These are phyloP conservation scores for Aselliscus stoliczkanus DNA, from an alignment of 2,797 vertebrate genomes.

Conservation along the genomic window DNA sequence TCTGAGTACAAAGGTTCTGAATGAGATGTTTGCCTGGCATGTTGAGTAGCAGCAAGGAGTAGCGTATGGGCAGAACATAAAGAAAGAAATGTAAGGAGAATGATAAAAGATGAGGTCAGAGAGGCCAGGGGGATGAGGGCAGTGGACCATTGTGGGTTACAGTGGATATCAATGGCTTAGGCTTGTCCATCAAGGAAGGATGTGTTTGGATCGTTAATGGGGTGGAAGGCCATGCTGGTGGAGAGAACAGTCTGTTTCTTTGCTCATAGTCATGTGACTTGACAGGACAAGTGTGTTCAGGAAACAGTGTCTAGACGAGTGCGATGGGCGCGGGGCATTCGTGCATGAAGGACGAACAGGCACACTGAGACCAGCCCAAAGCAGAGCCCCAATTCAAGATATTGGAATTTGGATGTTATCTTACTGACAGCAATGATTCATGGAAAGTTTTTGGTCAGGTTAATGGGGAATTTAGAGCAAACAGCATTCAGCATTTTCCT, in stretches of 20 bases:
- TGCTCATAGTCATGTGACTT: background rate
- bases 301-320: background rate
- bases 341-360: background rate
- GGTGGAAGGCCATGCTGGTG: background rate
- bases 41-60: background rate
- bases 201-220: background rate
- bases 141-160: background rate
- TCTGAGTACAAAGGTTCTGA: background rate
- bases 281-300: background rate
- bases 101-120: background rate
- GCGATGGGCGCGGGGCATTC: background rate
- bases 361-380: background rate
- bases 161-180: background rate
- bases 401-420: background rate
- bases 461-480: background rate
- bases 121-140: background rate
- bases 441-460: background rate
- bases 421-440: background rate
- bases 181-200: background rate
- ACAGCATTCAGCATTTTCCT: background rate
- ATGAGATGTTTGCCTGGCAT: background rate
- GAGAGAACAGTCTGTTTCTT: background rate
- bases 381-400: background rate
- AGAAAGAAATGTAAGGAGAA: background rate
- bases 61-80: background rate